Evolutionary conservation across 2,113 vertebrate genomes (phyloP).

Genomic region (Perccottus glenii): DNA sequence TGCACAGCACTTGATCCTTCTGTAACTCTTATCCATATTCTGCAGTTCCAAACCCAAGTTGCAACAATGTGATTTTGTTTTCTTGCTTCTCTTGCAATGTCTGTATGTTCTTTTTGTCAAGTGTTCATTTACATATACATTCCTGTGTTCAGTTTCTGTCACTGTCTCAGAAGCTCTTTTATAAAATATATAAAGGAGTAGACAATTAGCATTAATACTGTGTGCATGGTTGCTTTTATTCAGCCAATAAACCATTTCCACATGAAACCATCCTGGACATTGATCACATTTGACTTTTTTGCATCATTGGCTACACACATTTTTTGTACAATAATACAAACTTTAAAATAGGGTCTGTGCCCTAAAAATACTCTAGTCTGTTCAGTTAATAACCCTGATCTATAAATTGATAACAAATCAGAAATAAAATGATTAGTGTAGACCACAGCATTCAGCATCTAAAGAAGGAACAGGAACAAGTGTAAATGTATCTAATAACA

Average conservation of each 20-base stretch:
- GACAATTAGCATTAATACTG: neutral
- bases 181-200: too few species aligned
- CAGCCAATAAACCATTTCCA: conserved; percentile 28
- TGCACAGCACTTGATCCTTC: too few species aligned
- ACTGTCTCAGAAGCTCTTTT: too few species aligned
- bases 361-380: conserved; percentile 15
- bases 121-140: too few species aligned
- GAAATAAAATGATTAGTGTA: conserved; percentile 23
- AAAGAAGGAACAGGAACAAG: conserved; percentile 18
- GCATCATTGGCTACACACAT: conserved; percentile 30
- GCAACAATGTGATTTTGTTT: too few species aligned
- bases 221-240: conserved; percentile 64
- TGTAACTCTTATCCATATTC: too few species aligned
- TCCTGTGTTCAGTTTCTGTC: too few species aligned
- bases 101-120: too few species aligned
- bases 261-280: conserved; percentile 17
- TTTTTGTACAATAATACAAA: conserved; percentile 46
- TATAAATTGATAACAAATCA: neutral
- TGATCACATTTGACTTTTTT: conserved; percentile 23
- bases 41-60: too few species aligned
- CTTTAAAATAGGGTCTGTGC: conserved; percentile 48
- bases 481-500: conserved; percentile 41
- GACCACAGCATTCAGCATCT: conserved; percentile 4
- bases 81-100: too few species aligned
- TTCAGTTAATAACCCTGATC: conserved; percentile 25